Conservation (phyloP, 2,888 invertebrate species). For the Thymelicus sylvestris region DNA sequence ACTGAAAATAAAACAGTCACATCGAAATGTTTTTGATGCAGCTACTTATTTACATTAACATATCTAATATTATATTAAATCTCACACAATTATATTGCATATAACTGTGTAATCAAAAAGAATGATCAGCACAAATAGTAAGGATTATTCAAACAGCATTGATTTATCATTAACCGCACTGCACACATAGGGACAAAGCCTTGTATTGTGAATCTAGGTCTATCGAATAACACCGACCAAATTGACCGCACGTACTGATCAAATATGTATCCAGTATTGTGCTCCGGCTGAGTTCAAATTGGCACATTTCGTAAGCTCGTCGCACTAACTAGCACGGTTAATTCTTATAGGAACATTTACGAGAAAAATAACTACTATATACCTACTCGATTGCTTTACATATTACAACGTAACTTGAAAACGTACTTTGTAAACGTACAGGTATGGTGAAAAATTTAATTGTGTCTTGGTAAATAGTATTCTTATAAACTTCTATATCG, state of each 20-base stretch:
- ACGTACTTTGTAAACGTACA: not conserved
- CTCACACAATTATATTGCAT: no score
- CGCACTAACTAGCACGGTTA: constrained; percentile 47
- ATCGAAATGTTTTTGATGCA: not conserved
- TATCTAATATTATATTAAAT: no score
- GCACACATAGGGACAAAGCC: constrained; percentile 40
- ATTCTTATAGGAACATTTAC: constrained; percentile 42
- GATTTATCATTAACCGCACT: constrained; percentile 42
- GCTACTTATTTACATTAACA: not conserved
- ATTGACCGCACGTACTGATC: constrained; percentile 49
- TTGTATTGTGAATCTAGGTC: constrained; percentile 45
- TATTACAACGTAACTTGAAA: not conserved
- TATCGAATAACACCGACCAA: constrained; percentile 48
- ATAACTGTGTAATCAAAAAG: not conserved
- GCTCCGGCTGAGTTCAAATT: constrained; percentile 46
- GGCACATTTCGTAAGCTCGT: constrained; percentile 57
- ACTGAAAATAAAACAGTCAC: not conserved
- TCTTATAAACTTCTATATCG: no score
- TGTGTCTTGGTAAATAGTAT: not conserved
- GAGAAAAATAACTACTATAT: constrained; percentile 42
- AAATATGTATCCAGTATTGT: constrained; percentile 47
- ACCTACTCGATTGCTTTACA: constrained; percentile 18
- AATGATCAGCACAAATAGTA: constrained; percentile 14
- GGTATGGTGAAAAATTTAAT: not conserved
- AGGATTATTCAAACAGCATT: constrained; percentile 34